A percentile compares a stretch with the other conserved stretches of the same genome.
These are phyloP conservation scores for Petroica traversi DNA, from an alignment of 2,113 vertebrate genomes.

Conservation along the genomic window DNA sequence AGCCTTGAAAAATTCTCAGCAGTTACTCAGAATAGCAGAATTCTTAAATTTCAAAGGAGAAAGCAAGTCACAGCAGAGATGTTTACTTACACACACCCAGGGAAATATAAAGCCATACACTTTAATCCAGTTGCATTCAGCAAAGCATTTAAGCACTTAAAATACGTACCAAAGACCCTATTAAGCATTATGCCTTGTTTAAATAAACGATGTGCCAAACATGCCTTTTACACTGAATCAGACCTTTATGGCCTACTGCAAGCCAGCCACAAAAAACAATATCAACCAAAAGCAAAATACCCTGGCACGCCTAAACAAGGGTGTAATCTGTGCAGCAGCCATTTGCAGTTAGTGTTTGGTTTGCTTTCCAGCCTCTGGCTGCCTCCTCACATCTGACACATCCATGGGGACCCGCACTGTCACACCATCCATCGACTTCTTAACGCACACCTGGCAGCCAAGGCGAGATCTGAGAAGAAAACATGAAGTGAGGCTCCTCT, in stretches of 20 bases:
- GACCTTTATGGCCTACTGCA: neutral
- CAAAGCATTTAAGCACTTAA: neutral
- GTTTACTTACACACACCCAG: neutral
- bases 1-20: neutral
- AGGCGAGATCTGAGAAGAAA: slow-evolving; percentile 73
- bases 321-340: neutral
- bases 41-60: neutral
- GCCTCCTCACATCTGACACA: slow-evolving; percentile 59
- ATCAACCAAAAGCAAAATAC: neutral
- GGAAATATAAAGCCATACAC: neutral
- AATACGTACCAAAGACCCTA: neutral
- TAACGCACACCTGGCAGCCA: slow-evolving; percentile 77
- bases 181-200: neutral
- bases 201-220: neutral
- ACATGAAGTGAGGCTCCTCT: neutral
- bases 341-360: slow-evolving; percentile 3
- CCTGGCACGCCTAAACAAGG: neutral
- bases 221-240: neutral
- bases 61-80: neutral
- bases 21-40: neutral
- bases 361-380: slow-evolving; percentile 50
- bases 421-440: slow-evolving; percentile 74
- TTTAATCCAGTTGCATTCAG: neutral
- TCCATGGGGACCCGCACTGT: slow-evolving; percentile 69
- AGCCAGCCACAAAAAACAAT: neutral